These are phyloP conservation scores for Drosophila merina DNA, from an alignment of 2,888 invertebrate species.

Conservation along the genomic window DNA sequence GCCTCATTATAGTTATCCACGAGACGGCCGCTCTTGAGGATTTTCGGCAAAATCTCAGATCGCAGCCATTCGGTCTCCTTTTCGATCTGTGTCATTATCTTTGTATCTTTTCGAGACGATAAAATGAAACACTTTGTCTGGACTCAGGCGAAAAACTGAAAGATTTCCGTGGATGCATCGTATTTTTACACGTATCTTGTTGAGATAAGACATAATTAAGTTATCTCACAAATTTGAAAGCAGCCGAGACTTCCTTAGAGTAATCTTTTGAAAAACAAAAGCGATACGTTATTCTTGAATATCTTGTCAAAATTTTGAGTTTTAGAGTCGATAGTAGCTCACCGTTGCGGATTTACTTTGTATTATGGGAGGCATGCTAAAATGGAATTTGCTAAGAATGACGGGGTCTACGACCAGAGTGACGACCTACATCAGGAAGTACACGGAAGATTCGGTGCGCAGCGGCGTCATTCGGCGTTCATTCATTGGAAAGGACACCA, in stretches of 20 bases:
- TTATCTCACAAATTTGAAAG: neutral
- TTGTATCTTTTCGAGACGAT: neutral
- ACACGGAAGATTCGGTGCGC: slow-evolving; percentile 1
- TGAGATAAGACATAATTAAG: slow-evolving; percentile 1
- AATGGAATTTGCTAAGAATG: slow-evolving; percentile 20
- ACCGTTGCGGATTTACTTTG: neutral
- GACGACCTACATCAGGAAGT: slow-evolving; percentile 23
- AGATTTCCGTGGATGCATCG: neutral
- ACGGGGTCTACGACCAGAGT: slow-evolving; percentile 20
- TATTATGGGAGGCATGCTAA: neutral
- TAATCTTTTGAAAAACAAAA: neutral
- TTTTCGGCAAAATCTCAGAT: slow-evolving; percentile 50
- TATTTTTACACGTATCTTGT: neutral
- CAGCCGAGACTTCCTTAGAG: neutral
- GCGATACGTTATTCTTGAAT: neutral
- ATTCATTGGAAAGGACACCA: neutral
- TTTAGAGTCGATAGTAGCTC: neutral
- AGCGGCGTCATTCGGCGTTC: neutral
- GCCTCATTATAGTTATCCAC: slow-evolving; percentile 42
- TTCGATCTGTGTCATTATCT: slow-evolving; percentile 19
- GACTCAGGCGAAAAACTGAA: slow-evolving; percentile 15
- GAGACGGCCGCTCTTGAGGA: slow-evolving; percentile 56
- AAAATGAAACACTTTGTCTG: neutral
- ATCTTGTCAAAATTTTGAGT: slow-evolving; percentile 36
- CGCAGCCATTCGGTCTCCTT: slow-evolving; percentile 54